phyloP scores from a whole-genome alignment of 2,113 vertebrate genomes.

The Petaurus breviceps region DNA sequence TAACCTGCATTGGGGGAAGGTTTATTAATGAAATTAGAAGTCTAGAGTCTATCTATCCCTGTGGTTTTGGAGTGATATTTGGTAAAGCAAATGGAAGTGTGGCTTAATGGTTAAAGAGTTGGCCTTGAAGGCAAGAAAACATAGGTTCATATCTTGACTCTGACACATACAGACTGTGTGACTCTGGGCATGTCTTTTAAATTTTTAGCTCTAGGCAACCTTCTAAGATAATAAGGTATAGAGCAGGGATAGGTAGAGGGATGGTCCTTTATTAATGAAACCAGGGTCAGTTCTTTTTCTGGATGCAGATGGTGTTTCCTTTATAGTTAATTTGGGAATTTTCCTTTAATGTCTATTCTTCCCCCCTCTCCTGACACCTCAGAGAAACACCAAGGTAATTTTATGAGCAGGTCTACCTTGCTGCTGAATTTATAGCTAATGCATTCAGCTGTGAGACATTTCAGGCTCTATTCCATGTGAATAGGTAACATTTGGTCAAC shows the following conservation, averaged over 20 bases:
- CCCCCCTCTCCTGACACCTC: too few relatives aligned
- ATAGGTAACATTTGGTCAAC: too few relatives aligned
- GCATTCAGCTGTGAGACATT: too few relatives aligned
- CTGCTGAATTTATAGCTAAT: too few relatives aligned
- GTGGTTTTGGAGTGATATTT: background rate
- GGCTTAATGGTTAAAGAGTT: background rate
- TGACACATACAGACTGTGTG: background rate
- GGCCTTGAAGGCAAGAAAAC: background rate
- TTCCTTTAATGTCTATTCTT: background rate
- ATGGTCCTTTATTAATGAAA: background rate
- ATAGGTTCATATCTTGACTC: background rate
- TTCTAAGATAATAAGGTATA: background rate
- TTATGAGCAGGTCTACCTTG: too few relatives aligned
- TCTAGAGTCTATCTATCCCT: background rate
- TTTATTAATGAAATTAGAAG: background rate
- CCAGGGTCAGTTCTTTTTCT: too few relatives aligned
- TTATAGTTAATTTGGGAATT: too few relatives aligned
- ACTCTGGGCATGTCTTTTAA: background rate
- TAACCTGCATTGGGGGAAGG: background rate
- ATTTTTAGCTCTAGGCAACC: background rate
- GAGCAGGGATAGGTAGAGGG: background rate
- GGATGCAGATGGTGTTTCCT: too few relatives aligned
- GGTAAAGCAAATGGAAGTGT: background rate
- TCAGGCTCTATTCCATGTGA: too few relatives aligned
- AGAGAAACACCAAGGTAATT: background rate